Evolutionary conservation across 2,797 vertebrate species (phyloP).

Genomic region (Rhynchotus rufescens): DNA sequence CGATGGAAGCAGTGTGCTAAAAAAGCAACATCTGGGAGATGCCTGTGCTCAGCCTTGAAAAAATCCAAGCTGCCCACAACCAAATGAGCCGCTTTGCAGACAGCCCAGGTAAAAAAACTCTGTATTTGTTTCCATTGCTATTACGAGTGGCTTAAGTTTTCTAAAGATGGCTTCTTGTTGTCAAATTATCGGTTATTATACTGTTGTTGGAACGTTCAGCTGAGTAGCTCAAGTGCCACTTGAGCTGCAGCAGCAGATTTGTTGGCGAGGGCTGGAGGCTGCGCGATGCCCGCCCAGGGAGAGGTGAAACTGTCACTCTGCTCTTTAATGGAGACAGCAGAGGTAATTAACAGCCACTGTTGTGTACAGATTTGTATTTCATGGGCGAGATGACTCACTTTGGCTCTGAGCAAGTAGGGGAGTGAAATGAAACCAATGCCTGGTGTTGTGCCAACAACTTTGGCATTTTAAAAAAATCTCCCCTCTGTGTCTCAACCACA

Average conservation of each 20-base stretch:
- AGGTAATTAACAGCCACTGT: conserved; percentile 73
- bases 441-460: conserved; percentile 51
- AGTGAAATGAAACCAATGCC: conserved; percentile 63
- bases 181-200: conserved; percentile 53
- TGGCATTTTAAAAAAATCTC: conserved; percentile 53
- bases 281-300: conserved; percentile 64
- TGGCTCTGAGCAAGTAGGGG: conserved; percentile 57
- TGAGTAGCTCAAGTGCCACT: conserved; percentile 67
- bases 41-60: neutral
- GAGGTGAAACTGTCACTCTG: conserved; percentile 75
- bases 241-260: conserved; percentile 65
- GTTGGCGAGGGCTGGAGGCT: conserved; percentile 31
- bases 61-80: fast-evolving
- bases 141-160: conserved; percentile 48
- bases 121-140: conserved; percentile 25
- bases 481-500: conserved; percentile 25
- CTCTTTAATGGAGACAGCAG: conserved; percentile 74
- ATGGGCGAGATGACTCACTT: conserved; percentile 74
- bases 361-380: conserved; percentile 70
- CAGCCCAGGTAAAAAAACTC: neutral
- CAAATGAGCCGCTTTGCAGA: neutral
- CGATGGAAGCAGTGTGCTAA: fast-evolving
- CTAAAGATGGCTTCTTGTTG: conserved; percentile 57
- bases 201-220: conserved; percentile 56
- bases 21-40: neutral